phyloP scores from a whole-genome alignment of 64 coral and sea anemone genomes.

The Pachyseris speciosa region DNA sequence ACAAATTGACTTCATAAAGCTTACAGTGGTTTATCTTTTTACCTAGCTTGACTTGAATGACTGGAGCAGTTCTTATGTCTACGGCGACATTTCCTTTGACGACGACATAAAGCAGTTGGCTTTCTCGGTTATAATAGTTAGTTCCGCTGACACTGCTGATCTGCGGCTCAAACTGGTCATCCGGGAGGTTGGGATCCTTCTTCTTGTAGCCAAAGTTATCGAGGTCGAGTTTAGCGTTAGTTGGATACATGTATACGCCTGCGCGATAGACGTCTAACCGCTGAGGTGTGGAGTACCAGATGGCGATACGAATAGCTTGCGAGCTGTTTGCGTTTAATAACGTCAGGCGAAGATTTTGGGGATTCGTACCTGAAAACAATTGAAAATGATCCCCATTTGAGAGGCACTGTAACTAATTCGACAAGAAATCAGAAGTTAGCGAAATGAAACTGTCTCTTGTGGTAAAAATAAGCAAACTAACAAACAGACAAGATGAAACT shows the following conservation, averaged over 20 bases:
- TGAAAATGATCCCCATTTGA: background rate
- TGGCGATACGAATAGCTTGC: constrained; percentile 50
- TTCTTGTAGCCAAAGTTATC: constrained; percentile 47
- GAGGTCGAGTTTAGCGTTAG: constrained; percentile 48
- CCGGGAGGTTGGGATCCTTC: constrained; percentile 66
- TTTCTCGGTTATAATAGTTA: constrained; percentile 75
- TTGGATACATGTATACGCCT: constrained; percentile 68
- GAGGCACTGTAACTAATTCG: background rate
- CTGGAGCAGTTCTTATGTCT: constrained; percentile 79
- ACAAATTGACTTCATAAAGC: too few relatives aligned
- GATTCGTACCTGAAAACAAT: constrained; percentile 60
- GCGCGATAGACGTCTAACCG: constrained; percentile 74
- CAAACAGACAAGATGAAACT: too few relatives aligned
- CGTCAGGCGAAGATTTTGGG: constrained; percentile 66
- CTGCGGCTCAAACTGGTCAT: constrained; percentile 78
- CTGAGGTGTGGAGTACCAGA: constrained; percentile 73
- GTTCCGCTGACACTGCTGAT: constrained; percentile 58
- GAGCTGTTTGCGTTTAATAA: constrained; percentile 56
- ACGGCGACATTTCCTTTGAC: constrained; percentile 58
- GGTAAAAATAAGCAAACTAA: too few relatives aligned
- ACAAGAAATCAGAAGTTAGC: too few relatives aligned
- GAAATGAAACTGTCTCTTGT: too few relatives aligned
- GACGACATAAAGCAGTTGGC: constrained; percentile 65
- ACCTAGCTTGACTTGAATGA: constrained; percentile 66
- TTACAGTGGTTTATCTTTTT: too few relatives aligned